Base-by-base conservation (phyloP, 2,113 vertebrate genomes). In the Tragelaphus scriptus region DNA sequence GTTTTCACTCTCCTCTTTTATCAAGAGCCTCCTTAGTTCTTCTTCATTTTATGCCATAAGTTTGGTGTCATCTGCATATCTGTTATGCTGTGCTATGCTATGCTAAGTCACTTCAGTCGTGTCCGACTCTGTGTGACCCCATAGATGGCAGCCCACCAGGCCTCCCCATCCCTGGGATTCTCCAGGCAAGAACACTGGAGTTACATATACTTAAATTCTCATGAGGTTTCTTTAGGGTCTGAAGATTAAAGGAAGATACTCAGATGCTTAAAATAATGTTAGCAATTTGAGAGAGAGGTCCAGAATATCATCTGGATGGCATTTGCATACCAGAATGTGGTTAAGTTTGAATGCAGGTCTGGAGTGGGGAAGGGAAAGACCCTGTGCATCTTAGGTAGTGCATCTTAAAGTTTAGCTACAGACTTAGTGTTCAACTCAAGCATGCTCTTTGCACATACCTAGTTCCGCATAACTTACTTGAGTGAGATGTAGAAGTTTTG, bases 381-480 rank as follows among this genome's bases (percentile, higher is more conserved):
- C n/a, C 16, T 1, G 0, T 7, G 44, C 2, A 16, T n/a, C 44
- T 44, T 11, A 30, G 10, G 3, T 26, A 6, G 7, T 63, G 13
- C 28, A 15, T 47, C 13, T 79, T 87, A 58, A 80, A 9, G 12
- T 81, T 61, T 77, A 17, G 28, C 28, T 51, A 47, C 3, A 10
- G 25, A 94, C 11, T 90, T 63, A 81, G 17, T 49, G 61, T 88
- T 88, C 80, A 4, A 80, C 12, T 28, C 10, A 80, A 36, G 19
- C 2, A 6, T n/a, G 11, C 12, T 90, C 1, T 84, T 90, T 47
- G 21, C 30, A 55, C 86, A 77, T 44, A 44, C 5, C 21, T 26
- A 49, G 1, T 55, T 40, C 32, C 28, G 44, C 6, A 8, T 2
- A 51, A 36, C 82, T 81, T 49, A 49, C 49, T 49, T 49, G 49